Conservation (phyloP, 2,113 vertebrate genomes). For the Genyomyrus donnyi region DNA sequence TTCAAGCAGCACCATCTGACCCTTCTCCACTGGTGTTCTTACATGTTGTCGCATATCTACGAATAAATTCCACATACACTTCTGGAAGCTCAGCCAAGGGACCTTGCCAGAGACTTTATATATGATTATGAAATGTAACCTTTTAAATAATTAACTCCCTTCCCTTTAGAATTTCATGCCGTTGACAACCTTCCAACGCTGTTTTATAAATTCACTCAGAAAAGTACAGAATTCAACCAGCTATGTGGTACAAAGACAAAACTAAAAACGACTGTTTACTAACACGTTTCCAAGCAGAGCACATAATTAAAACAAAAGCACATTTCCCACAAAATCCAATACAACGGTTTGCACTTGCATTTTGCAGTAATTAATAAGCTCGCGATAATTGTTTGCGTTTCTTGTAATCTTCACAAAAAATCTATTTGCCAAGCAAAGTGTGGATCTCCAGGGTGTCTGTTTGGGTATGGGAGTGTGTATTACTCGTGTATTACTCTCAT, state of each 20-base stretch:
- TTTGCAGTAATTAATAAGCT: constrained; percentile 5
- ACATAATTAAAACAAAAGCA: constrained; percentile 7
- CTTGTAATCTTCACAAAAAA: not conserved
- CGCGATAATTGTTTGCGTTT: not conserved
- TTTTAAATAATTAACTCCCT: constrained; percentile 5
- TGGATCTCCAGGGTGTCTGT: not conserved
- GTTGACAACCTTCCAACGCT: not conserved
- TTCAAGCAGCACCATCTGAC: not conserved
- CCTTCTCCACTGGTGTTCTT: not conserved
- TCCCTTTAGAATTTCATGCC: not conserved
- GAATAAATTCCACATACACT: not conserved
- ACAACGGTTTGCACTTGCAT: not conserved
- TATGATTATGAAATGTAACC: not conserved
- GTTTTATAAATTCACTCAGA: not conserved
- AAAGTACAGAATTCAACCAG: not conserved
- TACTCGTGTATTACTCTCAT: not conserved
- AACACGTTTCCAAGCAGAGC: not conserved
- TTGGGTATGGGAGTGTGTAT: not conserved
- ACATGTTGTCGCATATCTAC: not conserved
- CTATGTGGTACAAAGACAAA: not conserved
- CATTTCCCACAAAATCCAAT: not conserved
- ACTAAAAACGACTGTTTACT: not conserved
- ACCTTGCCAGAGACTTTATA: not conserved
- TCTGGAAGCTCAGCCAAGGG: not conserved
- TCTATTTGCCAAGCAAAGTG: constrained; percentile 7